phyloP scores from a whole-genome alignment of 92 coral and sea anemone species.

The Epizoanthus scotinus region DNA sequence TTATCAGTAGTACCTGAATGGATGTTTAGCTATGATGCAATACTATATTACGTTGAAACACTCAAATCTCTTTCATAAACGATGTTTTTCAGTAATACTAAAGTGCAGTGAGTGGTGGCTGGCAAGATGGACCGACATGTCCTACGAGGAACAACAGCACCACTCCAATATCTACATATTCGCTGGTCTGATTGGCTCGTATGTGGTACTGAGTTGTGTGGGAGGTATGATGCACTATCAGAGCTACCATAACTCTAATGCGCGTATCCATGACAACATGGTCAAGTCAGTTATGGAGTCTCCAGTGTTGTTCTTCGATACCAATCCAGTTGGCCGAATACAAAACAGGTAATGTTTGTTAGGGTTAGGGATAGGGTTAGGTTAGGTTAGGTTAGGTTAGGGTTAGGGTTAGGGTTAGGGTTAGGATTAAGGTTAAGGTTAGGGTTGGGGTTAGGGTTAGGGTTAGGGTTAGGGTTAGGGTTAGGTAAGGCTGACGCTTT shows the following conservation, averaged over 20 bases:
- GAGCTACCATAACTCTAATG: constrained; percentile 54
- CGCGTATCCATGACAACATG: constrained; percentile 54
- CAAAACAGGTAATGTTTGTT: constrained; percentile 58
- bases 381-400: no score
- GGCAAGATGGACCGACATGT: constrained; percentile 51
- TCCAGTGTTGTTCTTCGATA: constrained; percentile 65
- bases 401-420: no score
- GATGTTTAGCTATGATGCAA: no score
- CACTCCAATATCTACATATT: constrained; percentile 47
- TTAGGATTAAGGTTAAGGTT: no score
- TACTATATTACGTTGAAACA: neutral
- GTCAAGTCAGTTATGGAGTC: constrained; percentile 55
- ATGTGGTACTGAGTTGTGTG: constrained; percentile 49
- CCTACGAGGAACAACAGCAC: constrained; percentile 45
- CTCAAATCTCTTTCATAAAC: neutral
- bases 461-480: no score
- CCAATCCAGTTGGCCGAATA: constrained; percentile 66
- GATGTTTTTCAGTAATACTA: neutral
- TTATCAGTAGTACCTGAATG: no score
- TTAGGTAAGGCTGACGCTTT: constrained; percentile 28
- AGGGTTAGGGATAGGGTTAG: no score
- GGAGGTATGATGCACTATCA: constrained; percentile 57
- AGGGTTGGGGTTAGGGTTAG: no score
- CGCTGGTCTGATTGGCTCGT: constrained; percentile 58
- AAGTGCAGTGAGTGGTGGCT: constrained; percentile 60